Evolutionary conservation across 2,113 vertebrate genomes (phyloP), one percentile per base, ranked within the genome.

Genomic region (Pangasianodon gigas): DNA sequence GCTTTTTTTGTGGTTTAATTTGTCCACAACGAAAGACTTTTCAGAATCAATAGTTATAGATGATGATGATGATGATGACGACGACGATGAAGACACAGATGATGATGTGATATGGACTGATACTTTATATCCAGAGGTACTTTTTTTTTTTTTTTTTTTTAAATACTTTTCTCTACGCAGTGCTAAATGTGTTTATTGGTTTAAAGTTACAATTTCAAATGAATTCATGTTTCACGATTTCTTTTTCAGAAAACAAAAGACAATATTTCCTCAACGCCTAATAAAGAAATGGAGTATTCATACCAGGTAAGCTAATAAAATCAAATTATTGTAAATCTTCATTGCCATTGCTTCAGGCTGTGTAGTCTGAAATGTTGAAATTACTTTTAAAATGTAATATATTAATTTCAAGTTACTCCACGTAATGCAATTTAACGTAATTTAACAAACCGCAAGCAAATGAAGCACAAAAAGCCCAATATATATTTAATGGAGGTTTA

Each of bases 261-360:
- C 71, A n/a, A 82, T 29, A 14, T 56, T 4, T 51, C 84, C 19
- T 85, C 79, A 37, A 48, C 5, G 7, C 81, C 41, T 58, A 84
- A 85, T 19, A 14, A 41, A 67, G 41, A 89, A 52, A 14, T 37
- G 24, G 74, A 29, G 0, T 8, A 24, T 87, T 44, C 41, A 37
- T 85, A 81, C 80, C 80, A 91, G 90, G 90, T 91, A 87, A 52
- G 2, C 80, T 65, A 4, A 19, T 90, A 29, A 0, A 18, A 44
- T 77, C 19, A 8, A 58, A 74, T 46, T 37, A 58, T 86, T 71
- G 65, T 52, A 10, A 86, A 8, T 48, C 16, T 24, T 77, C 8
- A 77, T 48, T 77, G 44, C 4, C 24, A 79, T 37, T 71, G n/a
- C 67, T 18, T 18, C 32, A 71, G 32, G n/a, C 37, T 37, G 1